These are phyloP conservation scores for Acanthosepion pharaonis DNA, from an alignment of 2,888 invertebrate species.

Conservation along the genomic window DNA sequence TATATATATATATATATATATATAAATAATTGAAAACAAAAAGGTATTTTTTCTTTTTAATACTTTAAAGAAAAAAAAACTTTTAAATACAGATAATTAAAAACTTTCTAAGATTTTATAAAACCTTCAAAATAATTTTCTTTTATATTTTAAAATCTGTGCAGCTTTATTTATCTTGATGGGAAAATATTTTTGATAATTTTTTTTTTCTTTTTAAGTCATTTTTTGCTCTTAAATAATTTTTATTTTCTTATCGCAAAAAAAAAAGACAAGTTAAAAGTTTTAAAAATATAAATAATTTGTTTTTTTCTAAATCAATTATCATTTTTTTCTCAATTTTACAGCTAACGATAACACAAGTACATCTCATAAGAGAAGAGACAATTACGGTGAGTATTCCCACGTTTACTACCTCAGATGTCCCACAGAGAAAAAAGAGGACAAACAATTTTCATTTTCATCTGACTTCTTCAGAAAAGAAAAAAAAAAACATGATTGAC, in stretches of 20 bases:
- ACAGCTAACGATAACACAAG: conserved; percentile 45
- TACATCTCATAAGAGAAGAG: conserved; percentile 37
- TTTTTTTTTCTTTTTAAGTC: not conserved
- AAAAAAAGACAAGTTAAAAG: not conserved
- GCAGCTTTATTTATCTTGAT: conserved; percentile 33
- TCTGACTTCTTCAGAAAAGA: not conserved
- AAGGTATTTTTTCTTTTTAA: no score
- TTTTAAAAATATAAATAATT: conserved; percentile 15
- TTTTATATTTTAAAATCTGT: conserved; percentile 41
- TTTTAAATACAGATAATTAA: not conserved
- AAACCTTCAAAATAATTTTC: not conserved
- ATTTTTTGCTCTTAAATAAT: not conserved
- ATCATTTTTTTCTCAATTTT: conserved; percentile 40
- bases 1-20: no score
- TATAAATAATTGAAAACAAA: no score
- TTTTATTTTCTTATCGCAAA: not conserved
- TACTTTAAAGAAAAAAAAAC: no score
- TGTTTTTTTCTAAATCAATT: conserved; percentile 25
- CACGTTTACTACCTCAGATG: conserved; percentile 41
- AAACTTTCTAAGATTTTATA: not conserved
- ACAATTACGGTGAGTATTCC: conserved; percentile 43
- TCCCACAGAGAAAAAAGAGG: not conserved
- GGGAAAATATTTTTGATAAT: no score
- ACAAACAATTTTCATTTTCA: not conserved
- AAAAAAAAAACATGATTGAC: not conserved